Conservation (phyloP, 2,888 invertebrate species). For the Brachynemurus nebulosus region DNA sequence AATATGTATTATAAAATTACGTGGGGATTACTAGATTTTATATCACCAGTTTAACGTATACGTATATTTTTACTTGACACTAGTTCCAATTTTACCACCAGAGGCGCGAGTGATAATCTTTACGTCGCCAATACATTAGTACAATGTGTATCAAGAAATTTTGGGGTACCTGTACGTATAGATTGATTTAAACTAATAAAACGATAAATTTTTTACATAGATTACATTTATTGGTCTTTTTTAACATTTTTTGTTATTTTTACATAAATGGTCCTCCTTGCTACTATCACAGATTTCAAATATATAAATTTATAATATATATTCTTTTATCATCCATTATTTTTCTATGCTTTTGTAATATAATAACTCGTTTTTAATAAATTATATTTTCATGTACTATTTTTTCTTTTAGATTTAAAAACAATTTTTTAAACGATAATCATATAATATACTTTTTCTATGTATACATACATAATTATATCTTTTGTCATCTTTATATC, state of each 20-base stretch:
- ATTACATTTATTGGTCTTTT: slow-evolving; percentile 13
- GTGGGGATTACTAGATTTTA: too few species aligned
- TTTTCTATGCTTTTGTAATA: slow-evolving; percentile 4
- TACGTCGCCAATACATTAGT: too few species aligned
- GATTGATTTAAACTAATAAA: background rate
- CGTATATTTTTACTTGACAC: too few species aligned
- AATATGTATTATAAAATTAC: too few species aligned
- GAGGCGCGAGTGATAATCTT: too few species aligned
- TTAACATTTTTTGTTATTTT: slow-evolving; percentile 27
- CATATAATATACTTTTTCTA: background rate
- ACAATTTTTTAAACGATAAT: too few species aligned
- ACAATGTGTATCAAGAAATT: too few species aligned
- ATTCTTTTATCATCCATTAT: slow-evolving; percentile 8
- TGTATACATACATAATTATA: background rate
- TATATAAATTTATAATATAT: too few species aligned
- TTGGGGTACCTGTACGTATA: too few species aligned
- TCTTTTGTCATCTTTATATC: background rate
- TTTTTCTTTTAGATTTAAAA: background rate
- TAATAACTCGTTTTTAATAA: slow-evolving; percentile 5
- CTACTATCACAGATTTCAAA: slow-evolving; percentile 37
- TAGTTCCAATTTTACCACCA: too few species aligned
- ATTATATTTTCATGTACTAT: background rate
- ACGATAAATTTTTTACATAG: slow-evolving; percentile 3
- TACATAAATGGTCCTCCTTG: slow-evolving; percentile 34
- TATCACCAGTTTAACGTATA: too few species aligned